Base-by-base conservation (phyloP, 2,113 vertebrate species). In the Oxyura jamaicensis region DNA sequence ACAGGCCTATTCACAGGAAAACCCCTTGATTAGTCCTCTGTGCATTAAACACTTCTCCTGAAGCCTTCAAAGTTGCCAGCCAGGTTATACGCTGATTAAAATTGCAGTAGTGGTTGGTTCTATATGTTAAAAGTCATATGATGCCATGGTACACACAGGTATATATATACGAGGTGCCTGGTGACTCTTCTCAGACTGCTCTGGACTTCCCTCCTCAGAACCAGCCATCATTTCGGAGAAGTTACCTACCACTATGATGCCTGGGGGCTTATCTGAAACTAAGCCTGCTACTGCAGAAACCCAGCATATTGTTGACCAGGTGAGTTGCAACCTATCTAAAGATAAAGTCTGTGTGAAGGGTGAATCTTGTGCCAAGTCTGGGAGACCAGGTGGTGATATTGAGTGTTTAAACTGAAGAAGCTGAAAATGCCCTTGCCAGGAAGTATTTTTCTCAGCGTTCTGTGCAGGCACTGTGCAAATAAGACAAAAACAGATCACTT, bases 231-330 rank as follows among this genome's bases (percentile, higher is more conserved):
- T 13, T 31, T 50, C 48, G 12, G 41, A 83, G 71, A 58, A 21
- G 29, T 62, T 33, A 39, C 12, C 39, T 68, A 46, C 31, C 90
- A 95, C 22, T 4, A 95, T 97, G 95, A n/a, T 96, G 23, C 4
- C 82, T 5, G 99, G 98, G 66, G 98, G 98, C 20, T 91, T 95
- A 19, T 22, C 67, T 1, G 42, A 95, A 0, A 4, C 15, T 8
- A 29, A 31, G 58, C 36, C 95, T 3, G 98, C 98, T 3, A 97
- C 97, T 53, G 79, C 91, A 13, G 83, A 98, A 16, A 3, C 99
- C n/a, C 98, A 99, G 94, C 18, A 87, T 10, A 93, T 99, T 9
- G 97, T 50, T 39, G 7, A 98, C 2, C 0, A 68, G 95, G 99
- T 99, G 86, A 98, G 98, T 29, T 58, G 26, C 8, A 23, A 7